Evolutionary conservation across 2,888 invertebrate genomes (phyloP).

Genomic region (Agrochola litura): DNA sequence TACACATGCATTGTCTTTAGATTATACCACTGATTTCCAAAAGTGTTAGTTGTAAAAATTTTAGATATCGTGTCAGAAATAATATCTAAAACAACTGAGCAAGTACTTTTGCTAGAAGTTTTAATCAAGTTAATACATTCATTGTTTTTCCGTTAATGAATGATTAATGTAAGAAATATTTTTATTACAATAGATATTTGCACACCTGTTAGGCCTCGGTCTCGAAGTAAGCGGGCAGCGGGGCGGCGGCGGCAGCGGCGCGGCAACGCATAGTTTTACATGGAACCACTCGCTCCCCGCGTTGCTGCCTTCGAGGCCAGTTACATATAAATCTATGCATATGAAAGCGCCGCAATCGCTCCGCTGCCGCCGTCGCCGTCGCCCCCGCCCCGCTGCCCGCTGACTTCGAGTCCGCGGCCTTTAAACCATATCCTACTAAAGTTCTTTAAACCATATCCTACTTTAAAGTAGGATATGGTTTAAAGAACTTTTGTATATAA

Average conservation of each 20-base stretch:
- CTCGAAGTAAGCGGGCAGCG: too few relatives aligned
- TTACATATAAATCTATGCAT: too few relatives aligned
- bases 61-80: neutral
- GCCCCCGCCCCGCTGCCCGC: too few relatives aligned
- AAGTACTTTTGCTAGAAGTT: neutral
- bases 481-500: neutral
- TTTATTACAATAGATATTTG: neutral
- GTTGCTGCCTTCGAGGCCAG: too few relatives aligned
- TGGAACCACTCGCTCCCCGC: too few relatives aligned
- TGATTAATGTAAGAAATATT: neutral
- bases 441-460: too few relatives aligned
- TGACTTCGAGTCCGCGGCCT: too few relatives aligned
- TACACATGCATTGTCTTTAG: neutral
- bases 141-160: neutral
- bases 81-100: neutral
- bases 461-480: neutral
- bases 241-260: too few relatives aligned
- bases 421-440: too few relatives aligned
- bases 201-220: neutral
- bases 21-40: neutral
- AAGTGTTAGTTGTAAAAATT: neutral
- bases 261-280: too few relatives aligned
- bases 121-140: neutral
- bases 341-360: too few relatives aligned
- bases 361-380: too few relatives aligned